Evolutionary conservation across 2,113 vertebrate genomes (phyloP).

Genomic region (Actenoides lindsayi): DNA sequence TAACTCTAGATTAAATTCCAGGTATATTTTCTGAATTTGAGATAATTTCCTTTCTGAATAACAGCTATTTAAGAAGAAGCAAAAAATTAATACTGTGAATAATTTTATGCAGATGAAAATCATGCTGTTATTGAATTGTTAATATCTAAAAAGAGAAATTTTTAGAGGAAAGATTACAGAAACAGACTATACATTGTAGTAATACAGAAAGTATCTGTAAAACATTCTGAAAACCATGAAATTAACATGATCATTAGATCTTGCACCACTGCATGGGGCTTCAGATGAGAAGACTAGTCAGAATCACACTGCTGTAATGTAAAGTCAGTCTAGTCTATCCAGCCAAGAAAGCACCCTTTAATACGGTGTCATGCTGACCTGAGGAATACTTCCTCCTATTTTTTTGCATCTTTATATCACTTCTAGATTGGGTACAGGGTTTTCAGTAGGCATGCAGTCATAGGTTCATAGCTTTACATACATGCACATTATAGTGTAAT

Average conservation of each 20-base stretch:
- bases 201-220: neutral
- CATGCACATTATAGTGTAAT: too few species aligned
- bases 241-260: neutral
- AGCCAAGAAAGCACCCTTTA: neutral
- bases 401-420: neutral
- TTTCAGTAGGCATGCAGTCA: neutral
- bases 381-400: neutral
- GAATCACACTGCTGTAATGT: neutral
- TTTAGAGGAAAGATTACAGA: neutral
- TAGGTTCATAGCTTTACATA: neutral
- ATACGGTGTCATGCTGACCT: neutral
- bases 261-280: neutral
- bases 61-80: slow-evolving; percentile 1
- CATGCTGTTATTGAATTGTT: neutral
- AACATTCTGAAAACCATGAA: neutral
- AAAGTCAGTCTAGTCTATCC: neutral
- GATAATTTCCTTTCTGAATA: slow-evolving; percentile 10
- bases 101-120: slow-evolving; percentile 24
- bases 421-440: neutral
- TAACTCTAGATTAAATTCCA: slow-evolving; percentile 31
- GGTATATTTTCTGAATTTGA: slow-evolving; percentile 9
- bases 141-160: neutral
- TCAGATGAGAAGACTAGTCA: neutral
- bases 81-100: slow-evolving; percentile 23
- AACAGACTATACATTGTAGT: neutral